Evolutionary conservation across 2,797 vertebrate species (phyloP), one percentile per base, ranked within the genome.

Genomic region (Tiaroga cobitis): DNA sequence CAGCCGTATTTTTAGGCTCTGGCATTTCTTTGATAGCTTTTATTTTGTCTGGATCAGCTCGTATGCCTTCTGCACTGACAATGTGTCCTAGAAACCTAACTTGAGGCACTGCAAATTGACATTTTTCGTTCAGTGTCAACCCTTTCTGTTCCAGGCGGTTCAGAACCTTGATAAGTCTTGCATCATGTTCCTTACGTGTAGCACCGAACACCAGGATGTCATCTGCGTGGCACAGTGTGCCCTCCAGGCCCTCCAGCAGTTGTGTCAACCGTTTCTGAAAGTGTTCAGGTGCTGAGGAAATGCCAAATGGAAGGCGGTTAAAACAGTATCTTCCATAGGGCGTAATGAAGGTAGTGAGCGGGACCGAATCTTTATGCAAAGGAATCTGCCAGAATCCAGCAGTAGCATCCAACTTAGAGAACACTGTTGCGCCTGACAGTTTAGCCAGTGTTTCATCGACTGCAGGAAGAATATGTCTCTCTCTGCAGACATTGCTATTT

Each of bases 121-220:
- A 89, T n/a, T 41, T 89, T 0, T 88, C 79, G 8, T 87, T 88
- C 13, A 86, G 75, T 7, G 81, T 91, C 6, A 88, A 65, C 10
- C 77, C 85, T 4, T 78, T 72, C 5, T 74, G 26, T 59, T 84
- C 29, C 10, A 86, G 73, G 4, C 61, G 29, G 11, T 29, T 41
- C 13, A 79, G 59, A 19, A 89, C 82, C 11, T 32, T 16, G 46
- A 72, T 15, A 59, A 86, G 84, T 8, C 68, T 43, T 9, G 56
- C 26, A 9, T 88, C 68, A 8, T 85, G 85, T 29, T 89, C 82
- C 5, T 24, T 11, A 0, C 1, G 6, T 4, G 82, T 68, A 10
- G 24, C 19, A 2, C 84, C 80, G 1, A 67, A 65, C n/a, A 34
- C 67, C 0, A 87, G 68, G 4, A 86, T 51, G 24, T 88, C 87